Evolutionary conservation across 2,888 invertebrate species (phyloP).

Genomic region (Ectemnius lituratus): DNA sequence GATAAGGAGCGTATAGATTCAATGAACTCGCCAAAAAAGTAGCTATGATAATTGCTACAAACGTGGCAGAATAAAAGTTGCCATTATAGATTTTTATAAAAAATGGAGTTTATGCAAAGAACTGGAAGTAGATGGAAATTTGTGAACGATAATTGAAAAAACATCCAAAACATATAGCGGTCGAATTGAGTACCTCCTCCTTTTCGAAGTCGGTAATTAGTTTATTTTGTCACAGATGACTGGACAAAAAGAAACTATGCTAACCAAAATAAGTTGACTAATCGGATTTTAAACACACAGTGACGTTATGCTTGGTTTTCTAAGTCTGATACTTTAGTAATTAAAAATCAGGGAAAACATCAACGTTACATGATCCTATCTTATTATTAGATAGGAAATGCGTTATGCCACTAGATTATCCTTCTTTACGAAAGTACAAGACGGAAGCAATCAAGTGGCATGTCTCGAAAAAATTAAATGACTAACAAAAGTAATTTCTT

Average conservation of each 20-base stretch:
- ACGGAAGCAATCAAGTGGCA: conserved; percentile 51
- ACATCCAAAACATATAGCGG: too few species aligned
- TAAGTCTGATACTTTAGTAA: conserved; percentile 49
- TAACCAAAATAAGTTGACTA: background rate
- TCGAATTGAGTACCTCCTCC: too few species aligned
- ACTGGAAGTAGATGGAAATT: conserved; percentile 16
- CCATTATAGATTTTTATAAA: conserved; percentile 59
- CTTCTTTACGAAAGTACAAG: conserved; percentile 56
- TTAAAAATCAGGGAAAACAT: conserved; percentile 51
- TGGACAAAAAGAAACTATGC: conserved; percentile 12
- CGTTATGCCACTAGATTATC: conserved; percentile 45
- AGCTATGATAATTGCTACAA: conserved; percentile 49
- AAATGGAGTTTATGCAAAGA: conserved; percentile 6
- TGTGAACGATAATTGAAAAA: conserved; percentile 39
- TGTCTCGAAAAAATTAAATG: conserved; percentile 26
- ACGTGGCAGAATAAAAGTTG: conserved; percentile 54
- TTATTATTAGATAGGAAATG: conserved; percentile 33
- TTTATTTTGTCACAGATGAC: conserved; percentile 4
- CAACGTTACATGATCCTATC: conserved; percentile 28
- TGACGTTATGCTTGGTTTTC: conserved; percentile 39
- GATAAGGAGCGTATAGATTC: conserved; percentile 81
- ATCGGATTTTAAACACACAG: too few species aligned
- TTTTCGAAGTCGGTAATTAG: too few species aligned
- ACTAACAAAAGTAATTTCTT: conserved; percentile 31
- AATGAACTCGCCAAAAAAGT: conserved; percentile 79